Conservation (phyloP, 2,797 vertebrate species). For the Avahi laniger region DNA sequence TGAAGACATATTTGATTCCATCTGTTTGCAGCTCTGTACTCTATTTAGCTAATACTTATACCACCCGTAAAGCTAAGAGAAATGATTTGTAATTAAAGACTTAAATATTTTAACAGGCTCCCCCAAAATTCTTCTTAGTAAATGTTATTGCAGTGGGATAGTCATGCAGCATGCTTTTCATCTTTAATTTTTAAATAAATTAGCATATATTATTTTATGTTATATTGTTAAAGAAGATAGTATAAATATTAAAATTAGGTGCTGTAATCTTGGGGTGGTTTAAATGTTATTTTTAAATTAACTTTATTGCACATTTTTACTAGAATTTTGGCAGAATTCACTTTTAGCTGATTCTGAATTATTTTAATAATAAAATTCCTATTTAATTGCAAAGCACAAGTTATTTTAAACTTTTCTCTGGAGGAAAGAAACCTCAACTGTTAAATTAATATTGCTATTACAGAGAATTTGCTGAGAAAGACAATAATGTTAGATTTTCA, state of each 20-base stretch:
- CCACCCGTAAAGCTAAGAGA: neutral
- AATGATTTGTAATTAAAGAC: conserved; percentile 53
- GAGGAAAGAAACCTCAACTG: conserved; percentile 26
- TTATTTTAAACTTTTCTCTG: conserved; percentile 63
- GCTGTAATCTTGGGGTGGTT: neutral
- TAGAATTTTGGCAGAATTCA: conserved; percentile 59
- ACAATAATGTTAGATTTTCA: conserved; percentile 4
- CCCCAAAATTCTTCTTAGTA: conserved; percentile 24
- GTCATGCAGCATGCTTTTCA: neutral
- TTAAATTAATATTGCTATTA: conserved; percentile 43
- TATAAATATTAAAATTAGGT: conserved; percentile 48
- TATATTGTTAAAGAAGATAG: conserved; percentile 51
- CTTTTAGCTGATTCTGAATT: conserved; percentile 57
- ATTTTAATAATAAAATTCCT: conserved; percentile 69
- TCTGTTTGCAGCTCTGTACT: neutral
- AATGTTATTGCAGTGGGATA: neutral
- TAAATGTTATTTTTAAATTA: conserved; percentile 70
- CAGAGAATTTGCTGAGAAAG: conserved; percentile 56
- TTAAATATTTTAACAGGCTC: conserved; percentile 63
- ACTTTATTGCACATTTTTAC: conserved; percentile 59
- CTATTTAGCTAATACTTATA: conserved; percentile 1
- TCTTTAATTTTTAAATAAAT: conserved; percentile 65
- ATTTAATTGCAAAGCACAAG: conserved; percentile 61
- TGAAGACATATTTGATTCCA: conserved; percentile 3
- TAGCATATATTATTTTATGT: conserved; percentile 53